phyloP scores from a whole-genome alignment of 2,888 invertebrate species.

The Catocala sponsa region DNA sequence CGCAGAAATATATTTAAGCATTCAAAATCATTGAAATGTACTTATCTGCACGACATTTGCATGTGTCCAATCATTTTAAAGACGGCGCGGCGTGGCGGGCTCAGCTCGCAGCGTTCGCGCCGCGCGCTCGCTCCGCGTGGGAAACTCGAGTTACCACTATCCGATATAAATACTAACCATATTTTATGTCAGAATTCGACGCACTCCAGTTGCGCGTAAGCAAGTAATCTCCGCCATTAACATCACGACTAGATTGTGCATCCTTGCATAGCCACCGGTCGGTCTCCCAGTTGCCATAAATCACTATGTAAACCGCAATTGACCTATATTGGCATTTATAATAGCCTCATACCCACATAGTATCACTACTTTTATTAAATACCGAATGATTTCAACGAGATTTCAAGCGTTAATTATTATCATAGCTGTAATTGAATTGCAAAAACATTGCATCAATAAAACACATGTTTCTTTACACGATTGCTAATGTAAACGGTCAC shows the following conservation, averaged over 20 bases:
- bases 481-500: slow-evolving; percentile 3
- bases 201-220: slow-evolving; percentile 69
- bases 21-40: slow-evolving; percentile 37
- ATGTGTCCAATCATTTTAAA: slow-evolving; percentile 38
- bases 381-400: slow-evolving; percentile 53
- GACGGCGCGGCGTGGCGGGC: slow-evolving; percentile 23
- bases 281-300: slow-evolving; percentile 60
- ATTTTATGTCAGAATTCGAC: slow-evolving; percentile 78
- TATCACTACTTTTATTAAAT: slow-evolving; percentile 42
- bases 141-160: slow-evolving; percentile 71
- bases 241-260: slow-evolving; percentile 81
- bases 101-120: slow-evolving; percentile 10
- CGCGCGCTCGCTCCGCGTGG: slow-evolving; percentile 66
- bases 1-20: slow-evolving; percentile 28
- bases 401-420: slow-evolving; percentile 54
- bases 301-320: slow-evolving; percentile 59
- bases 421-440: slow-evolving; percentile 54
- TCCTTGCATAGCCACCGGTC: slow-evolving; percentile 70
- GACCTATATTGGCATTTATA: slow-evolving; percentile 61
- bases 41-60: slow-evolving; percentile 41
- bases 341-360: slow-evolving; percentile 34
- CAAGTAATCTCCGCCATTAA: slow-evolving; percentile 69
- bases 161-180: slow-evolving; percentile 64
- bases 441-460: slow-evolving; percentile 54
- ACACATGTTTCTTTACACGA: slow-evolving; percentile 33